Evolutionary conservation across 2,113 vertebrate genomes (phyloP), one percentile per base, ranked within the genome.

Genomic region (Pristiophorus japonicus): DNA sequence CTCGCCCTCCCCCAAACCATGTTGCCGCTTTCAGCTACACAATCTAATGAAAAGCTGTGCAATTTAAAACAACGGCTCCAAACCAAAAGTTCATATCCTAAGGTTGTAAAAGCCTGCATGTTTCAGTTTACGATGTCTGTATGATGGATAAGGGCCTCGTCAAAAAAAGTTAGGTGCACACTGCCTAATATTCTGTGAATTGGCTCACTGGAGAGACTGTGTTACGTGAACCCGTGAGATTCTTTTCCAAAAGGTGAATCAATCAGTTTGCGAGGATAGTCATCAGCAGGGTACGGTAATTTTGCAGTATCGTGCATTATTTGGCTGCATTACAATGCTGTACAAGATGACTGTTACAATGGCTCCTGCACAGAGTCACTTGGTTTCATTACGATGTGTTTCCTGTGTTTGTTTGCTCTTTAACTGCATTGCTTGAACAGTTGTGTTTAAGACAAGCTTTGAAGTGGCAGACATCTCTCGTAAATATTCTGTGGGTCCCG

Each of bases 401-500:
- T 88, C 85, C 47, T 91, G 87, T 62, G 55, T 62, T 75, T 75
- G 73, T n/a, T 91, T 91, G 51, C 30, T 62, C 14, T 59, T 59
- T n/a, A 91, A 91, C 27, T 62, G 51, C 27, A 62, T 62, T 91
- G 55, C 55, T 91, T 62, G 30, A 90, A 62, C 30, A 16, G 87
- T 59, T 91, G 51, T 62, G 87, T 91, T 91, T 91, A 59, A 62
- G 27, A 59, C 87, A 91, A 59, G 55, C 87, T 62, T 91, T 91
- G 87, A 91, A 91, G 87, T 91, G 55, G 87, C 87, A 91, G 87
- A 27, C 87, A 91, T 62, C 51, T 55, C 87, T 91, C 51, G 55
- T 62, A 91, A 91, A 91, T 62, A 91, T 62, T 62, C 51, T 59
- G 22, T 90, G 55, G 10, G 55, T 91, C 55, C 87, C 62, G 55